phyloP scores from a whole-genome alignment of 2,113 vertebrate species.

The Bungarus multicinctus region DNA sequence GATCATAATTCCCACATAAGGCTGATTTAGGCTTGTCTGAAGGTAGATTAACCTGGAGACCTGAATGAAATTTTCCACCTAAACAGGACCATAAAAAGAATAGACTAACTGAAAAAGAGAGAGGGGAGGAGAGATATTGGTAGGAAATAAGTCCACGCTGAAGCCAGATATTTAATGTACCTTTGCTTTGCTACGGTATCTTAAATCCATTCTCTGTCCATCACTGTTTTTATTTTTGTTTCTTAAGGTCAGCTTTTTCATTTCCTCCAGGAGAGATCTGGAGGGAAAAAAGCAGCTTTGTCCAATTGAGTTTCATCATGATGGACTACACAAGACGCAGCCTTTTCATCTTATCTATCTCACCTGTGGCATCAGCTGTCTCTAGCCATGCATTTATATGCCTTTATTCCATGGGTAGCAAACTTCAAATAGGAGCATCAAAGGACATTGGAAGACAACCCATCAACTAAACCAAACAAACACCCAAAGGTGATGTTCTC shows the following conservation, averaged over 20 bases:
- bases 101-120: neutral
- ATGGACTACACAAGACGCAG: neutral
- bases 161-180: neutral
- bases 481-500: conserved; percentile 30
- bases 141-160: neutral
- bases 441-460: conserved; percentile 6
- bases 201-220: neutral
- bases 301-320: neutral
- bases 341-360: neutral
- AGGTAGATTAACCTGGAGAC: neutral
- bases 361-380: neutral
- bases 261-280: conserved; percentile 1
- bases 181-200: neutral
- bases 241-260: neutral
- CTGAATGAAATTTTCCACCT: neutral
- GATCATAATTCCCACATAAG: too few species aligned
- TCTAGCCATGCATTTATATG: neutral
- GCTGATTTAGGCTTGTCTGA: neutral
- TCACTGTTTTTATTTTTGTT: neutral
- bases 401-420: neutral
- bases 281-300: neutral
- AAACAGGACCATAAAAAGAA: neutral
- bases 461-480: conserved; percentile 37
- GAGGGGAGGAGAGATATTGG: neutral
- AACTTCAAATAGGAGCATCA: conserved; percentile 26